These are phyloP conservation scores for Eudasyphora cyanicolor DNA, from an alignment of 2,888 invertebrate genomes.

Conservation along the genomic window DNA sequence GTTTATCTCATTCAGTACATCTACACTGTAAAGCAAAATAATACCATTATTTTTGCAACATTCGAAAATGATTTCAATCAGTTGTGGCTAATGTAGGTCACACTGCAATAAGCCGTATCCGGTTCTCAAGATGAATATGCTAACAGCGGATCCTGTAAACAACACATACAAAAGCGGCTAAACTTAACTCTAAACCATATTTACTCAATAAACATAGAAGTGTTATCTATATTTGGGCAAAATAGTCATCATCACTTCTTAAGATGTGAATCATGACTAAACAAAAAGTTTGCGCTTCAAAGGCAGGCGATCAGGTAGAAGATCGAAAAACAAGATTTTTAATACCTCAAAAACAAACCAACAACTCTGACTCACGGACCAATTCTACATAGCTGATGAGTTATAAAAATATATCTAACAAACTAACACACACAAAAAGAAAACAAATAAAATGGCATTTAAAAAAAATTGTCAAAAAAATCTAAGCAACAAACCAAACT, in stretches of 20 bases:
- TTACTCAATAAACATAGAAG: background rate
- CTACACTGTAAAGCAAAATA: too few species aligned
- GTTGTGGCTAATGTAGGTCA: background rate
- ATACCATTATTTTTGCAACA: too few species aligned
- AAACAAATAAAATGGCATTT: background rate
- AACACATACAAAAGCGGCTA: background rate
- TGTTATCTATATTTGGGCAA: conserved; percentile 14
- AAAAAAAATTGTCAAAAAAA: background rate
- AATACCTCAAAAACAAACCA: background rate
- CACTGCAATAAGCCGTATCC: background rate
- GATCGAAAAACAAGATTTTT: background rate
- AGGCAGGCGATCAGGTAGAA: background rate
- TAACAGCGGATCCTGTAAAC: background rate
- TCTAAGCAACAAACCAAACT: background rate
- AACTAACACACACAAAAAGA: background rate
- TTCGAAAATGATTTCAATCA: background rate
- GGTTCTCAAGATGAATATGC: background rate
- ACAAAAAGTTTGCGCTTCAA: background rate
- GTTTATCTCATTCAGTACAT: too few species aligned
- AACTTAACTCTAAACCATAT: background rate
- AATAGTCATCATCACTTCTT: conserved; percentile 8
- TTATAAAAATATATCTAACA: background rate
- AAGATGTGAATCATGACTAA: conserved; percentile 1
- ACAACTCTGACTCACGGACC: background rate
- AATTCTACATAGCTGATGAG: background rate